A percentile compares a stretch with the other conserved stretches of the same genome.
phyloP scores from a whole-genome alignment of 2,888 invertebrate genomes.

The Blomia tropicalis region DNA sequence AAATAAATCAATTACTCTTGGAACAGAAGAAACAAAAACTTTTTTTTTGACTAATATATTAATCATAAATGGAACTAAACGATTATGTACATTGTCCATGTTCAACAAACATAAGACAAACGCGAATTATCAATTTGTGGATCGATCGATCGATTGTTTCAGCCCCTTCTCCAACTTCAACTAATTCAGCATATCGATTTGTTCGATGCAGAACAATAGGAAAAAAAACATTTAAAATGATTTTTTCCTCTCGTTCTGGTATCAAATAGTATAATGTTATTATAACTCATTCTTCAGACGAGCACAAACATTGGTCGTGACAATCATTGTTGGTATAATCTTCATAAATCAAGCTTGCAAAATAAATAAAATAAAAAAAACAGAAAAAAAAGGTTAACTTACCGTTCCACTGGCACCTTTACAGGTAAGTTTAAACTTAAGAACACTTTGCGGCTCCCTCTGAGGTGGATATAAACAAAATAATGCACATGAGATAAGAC shows the following conservation, averaged over 20 bases:
- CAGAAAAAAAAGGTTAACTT: slow-evolving; percentile 24
- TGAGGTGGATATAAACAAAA: slow-evolving; percentile 23
- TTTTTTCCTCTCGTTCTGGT: too few species aligned
- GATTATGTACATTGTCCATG: too few species aligned
- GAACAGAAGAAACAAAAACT: too few species aligned
- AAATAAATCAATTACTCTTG: slow-evolving; percentile 10
- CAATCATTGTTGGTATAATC: slow-evolving; percentile 4
- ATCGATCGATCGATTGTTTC: slow-evolving; percentile 3
- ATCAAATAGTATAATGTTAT: too few species aligned
- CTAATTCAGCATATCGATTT: slow-evolving; percentile 10
- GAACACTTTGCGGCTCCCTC: slow-evolving; percentile 32
- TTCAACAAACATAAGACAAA: too few species aligned
- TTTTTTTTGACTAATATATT: background rate
- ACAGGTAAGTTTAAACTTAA: slow-evolving; percentile 33
- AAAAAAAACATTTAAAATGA: background rate
- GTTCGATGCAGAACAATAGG: background rate
- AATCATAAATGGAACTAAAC: slow-evolving; percentile 2
- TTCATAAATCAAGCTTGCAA: too few species aligned
- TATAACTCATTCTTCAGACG: too few species aligned
- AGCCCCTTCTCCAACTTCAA: too few species aligned
- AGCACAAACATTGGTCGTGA: background rate
- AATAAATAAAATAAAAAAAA: slow-evolving; percentile 10
- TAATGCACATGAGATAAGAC: background rate
- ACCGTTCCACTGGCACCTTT: slow-evolving; percentile 32
- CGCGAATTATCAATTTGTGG: too few species aligned